phyloP scores from a whole-genome alignment of 2,797 vertebrate species.

The Pangasius mekongensis region DNA sequence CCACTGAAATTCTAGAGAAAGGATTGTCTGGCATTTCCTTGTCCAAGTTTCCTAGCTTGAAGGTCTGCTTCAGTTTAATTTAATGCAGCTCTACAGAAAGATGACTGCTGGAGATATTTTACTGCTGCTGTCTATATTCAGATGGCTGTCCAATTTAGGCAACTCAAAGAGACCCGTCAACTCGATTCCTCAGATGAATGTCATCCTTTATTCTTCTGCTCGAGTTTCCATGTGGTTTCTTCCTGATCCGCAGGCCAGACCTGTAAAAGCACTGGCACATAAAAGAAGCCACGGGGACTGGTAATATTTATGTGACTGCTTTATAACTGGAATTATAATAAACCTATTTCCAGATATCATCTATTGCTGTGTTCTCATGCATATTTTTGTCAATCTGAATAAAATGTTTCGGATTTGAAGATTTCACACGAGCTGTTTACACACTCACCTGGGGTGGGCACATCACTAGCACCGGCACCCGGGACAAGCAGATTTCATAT shows the following conservation, averaged over 20 bases:
- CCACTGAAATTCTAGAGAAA: conserved; percentile 19
- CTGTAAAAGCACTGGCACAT: conserved; percentile 23
- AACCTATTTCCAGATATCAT: conserved; percentile 9
- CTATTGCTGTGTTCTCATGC: not conserved
- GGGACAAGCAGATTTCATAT: not conserved
- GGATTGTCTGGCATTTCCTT: conserved; percentile 24
- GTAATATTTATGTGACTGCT: conserved; percentile 44
- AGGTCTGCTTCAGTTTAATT: conserved; percentile 32
- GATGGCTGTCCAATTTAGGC: not conserved
- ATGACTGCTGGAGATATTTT: conserved; percentile 13
- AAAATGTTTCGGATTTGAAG: conserved; percentile 16
- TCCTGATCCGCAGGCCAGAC: conserved; percentile 11
- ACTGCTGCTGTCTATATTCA: conserved; percentile 5
- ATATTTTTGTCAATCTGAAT: not conserved
- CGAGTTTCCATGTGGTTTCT: conserved; percentile 33
- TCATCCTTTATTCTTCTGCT: conserved; percentile 30
- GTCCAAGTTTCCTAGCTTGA: conserved; percentile 27
- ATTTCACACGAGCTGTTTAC: not conserved
- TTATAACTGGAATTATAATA: conserved; percentile 8
- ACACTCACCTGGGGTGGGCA: not conserved
- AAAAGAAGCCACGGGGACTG: conserved; percentile 12
- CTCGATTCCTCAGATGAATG: conserved; percentile 11
- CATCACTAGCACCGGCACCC: not conserved
- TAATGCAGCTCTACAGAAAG: conserved; percentile 4
- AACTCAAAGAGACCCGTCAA: not conserved